Conservation (phyloP, 1,140 invertebrate species). For the Trinorchestia longiramus region DNA sequence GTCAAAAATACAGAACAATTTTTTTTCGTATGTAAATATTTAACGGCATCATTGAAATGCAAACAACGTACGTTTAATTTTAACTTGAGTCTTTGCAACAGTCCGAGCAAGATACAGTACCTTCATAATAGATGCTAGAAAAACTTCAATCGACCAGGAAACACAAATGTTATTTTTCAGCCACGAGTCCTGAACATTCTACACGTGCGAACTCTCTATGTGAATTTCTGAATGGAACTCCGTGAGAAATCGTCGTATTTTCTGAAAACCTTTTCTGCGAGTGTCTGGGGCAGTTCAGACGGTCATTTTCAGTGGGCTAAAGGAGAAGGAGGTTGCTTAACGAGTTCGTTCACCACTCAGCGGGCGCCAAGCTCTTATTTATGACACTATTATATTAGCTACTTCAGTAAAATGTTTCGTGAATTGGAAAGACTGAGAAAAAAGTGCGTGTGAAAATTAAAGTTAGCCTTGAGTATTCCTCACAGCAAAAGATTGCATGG, state of each 20-base stretch:
- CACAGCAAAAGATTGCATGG: no score
- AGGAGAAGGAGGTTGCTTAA: background rate
- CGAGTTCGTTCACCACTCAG: background rate
- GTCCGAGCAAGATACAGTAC: no score
- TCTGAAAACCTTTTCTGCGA: background rate
- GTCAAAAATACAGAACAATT: no score
- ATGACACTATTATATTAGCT: background rate
- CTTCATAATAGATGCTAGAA: background rate
- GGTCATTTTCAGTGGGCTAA: background rate
- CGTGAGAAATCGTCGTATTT: background rate
- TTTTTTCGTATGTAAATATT: no score
- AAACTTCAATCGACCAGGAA: background rate
- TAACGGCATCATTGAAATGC: no score
- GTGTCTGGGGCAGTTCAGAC: background rate
- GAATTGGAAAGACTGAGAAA: background rate
- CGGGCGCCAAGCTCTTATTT: background rate
- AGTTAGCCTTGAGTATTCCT: background rate
- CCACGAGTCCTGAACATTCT: background rate
- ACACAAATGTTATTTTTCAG: background rate
- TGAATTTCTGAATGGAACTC: background rate
- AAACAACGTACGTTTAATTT: no score
- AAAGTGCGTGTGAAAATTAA: background rate
- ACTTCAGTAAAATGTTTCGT: background rate
- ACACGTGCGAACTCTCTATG: background rate
- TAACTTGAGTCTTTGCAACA: no score